phyloP scores from a whole-genome alignment of 2,888 invertebrate species.

The Sycophila texana region DNA sequence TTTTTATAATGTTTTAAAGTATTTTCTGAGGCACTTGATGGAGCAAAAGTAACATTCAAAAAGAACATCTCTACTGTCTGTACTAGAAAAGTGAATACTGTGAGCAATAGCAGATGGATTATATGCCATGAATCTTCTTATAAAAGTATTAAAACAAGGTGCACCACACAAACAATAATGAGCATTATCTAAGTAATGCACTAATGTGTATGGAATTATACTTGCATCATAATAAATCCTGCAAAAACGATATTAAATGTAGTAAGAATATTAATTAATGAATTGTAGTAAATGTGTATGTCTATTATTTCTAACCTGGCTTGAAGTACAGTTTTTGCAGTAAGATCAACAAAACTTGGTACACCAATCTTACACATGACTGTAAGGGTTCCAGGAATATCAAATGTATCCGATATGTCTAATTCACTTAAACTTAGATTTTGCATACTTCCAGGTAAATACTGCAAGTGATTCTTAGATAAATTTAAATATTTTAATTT shows the following conservation, averaged over 20 bases:
- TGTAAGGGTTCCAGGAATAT: not conserved
- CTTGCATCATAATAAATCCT: conserved; percentile 79
- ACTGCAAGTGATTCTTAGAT: conserved; percentile 77
- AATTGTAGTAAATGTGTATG: conserved; percentile 33
- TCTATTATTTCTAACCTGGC: conserved; percentile 65
- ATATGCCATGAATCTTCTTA: conserved; percentile 58
- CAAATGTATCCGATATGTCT: conserved; percentile 78
- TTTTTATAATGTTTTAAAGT: conserved; percentile 11
- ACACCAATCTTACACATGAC: conserved; percentile 71
- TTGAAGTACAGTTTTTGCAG: conserved; percentile 78
- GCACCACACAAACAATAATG: conserved; percentile 81
- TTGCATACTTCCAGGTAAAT: conserved; percentile 80
- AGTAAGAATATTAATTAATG: not conserved
- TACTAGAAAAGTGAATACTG: conserved; percentile 60
- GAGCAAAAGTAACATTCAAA: conserved; percentile 82
- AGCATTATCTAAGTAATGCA: conserved; percentile 80
- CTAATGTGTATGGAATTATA: conserved; percentile 79
- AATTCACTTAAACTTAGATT: conserved; percentile 78
- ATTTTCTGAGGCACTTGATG: conserved; percentile 74
- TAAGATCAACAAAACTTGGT: conserved; percentile 78
- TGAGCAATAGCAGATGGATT: conserved; percentile 61
- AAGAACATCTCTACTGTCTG: conserved; percentile 74
- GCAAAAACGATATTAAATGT: conserved; percentile 45
- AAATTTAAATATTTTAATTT: conserved; percentile 78
- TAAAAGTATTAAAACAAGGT: conserved; percentile 72